These are phyloP conservation scores for Syngnathus rostellatus DNA, from an alignment of 2,797 vertebrate species.

Conservation along the genomic window DNA sequence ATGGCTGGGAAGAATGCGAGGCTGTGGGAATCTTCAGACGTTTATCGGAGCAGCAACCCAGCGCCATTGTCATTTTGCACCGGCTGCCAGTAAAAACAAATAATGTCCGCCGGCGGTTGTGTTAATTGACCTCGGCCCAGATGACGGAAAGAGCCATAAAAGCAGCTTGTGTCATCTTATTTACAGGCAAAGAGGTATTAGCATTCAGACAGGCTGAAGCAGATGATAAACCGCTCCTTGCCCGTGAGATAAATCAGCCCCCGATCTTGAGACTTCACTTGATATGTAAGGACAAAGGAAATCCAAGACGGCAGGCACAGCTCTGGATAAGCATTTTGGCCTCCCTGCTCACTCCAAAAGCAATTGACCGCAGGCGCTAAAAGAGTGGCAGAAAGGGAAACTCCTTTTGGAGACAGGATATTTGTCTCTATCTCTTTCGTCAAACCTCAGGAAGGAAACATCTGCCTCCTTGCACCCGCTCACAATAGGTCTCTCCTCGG, in stretches of 20 bases:
- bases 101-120: slow-evolving; percentile 36
- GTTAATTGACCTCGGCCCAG: slow-evolving; percentile 57
- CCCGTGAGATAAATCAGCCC: slow-evolving; percentile 42
- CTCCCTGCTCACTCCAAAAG: slow-evolving; percentile 14
- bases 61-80: slow-evolving; percentile 46
- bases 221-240: slow-evolving; percentile 26
- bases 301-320: slow-evolving; percentile 38
- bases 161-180: slow-evolving; percentile 50
- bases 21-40: slow-evolving; percentile 67
- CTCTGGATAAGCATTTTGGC: slow-evolving; percentile 27
- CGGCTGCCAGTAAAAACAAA: slow-evolving; percentile 65
- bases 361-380: slow-evolving; percentile 12
- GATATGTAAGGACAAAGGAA: slow-evolving; percentile 34
- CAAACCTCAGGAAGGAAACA: slow-evolving; percentile 68
- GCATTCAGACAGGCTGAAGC: slow-evolving; percentile 29
- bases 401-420: slow-evolving; percentile 59
- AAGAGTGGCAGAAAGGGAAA: slow-evolving; percentile 37
- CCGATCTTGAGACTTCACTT: slow-evolving; percentile 26
- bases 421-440: slow-evolving; percentile 66
- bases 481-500: slow-evolving; percentile 58
- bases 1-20: slow-evolving; percentile 55
- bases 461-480: slow-evolving; percentile 62
- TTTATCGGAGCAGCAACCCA: slow-evolving; percentile 43
- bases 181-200: slow-evolving; percentile 49
- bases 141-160: slow-evolving; percentile 54